Evolutionary conservation across 2,113 vertebrate genomes (phyloP), one percentile per base, ranked within the genome.

Genomic region (Percopsis transmontana): DNA sequence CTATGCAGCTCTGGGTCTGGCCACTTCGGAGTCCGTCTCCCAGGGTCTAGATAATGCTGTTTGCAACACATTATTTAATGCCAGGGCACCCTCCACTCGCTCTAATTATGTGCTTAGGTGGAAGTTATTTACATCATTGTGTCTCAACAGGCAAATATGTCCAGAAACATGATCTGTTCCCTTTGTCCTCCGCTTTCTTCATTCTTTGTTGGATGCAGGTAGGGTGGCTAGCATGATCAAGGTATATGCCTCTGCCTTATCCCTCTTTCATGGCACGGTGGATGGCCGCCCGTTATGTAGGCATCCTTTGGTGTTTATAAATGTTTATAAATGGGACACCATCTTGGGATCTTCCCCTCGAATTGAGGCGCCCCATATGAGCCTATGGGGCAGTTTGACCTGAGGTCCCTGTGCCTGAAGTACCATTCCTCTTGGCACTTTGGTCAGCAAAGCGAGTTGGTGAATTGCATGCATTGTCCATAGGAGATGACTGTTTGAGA

Each of bases 21-120:
- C 19, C 1, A 6, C 8, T 53, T 9, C 19, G 13, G 21, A 57
- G 14, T 57, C 55, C 33, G 13, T 57, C 55, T 39, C 55, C 39
- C 33, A 72, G 64, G 56, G n/a, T 15, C 45, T 52, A 21, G 19
- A 52, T 21, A 7, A 51, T 16, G 18, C 48, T 51, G 15, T 51
- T 18, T 11, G 9, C 3, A 11, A 21, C 18, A 52, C 50, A 2
- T 3, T 52, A 21, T 9, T 2, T 13, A 52, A 52, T 52, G 50
- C 50, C 20, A 6, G 50, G 13, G 50, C 50, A 11, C 50, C 50
- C 18, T 52, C 20, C 50, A 21, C 50, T 21, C 50, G 50, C 7
- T 2, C 13, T 21, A 52, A 7, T 21, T 52, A n/a, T n/a, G n/a
- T n/a, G 10, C 50, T n/a, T 9, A 6, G n/a, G 10, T 20, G 19